Evolutionary conservation across 1,140 invertebrate species (phyloP).

Genomic region (Gerris buenoi): DNA sequence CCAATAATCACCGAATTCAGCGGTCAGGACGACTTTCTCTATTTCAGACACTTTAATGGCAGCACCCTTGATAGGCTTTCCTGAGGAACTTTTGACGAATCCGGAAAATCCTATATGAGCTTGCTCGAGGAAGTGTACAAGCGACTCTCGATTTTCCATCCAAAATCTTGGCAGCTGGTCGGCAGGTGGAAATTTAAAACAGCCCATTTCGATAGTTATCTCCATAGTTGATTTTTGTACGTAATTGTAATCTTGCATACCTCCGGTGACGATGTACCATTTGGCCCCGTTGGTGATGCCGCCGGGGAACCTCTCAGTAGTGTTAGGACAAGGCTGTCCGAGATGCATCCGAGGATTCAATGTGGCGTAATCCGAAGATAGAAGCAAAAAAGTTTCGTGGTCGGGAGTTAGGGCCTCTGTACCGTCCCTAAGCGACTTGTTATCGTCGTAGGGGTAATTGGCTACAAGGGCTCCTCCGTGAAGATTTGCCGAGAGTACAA

Average conservation of each 20-base stretch:
- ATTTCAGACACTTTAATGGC: conserved; percentile 56
- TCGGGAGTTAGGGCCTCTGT: conserved; percentile 46
- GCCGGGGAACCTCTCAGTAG: conserved; percentile 54
- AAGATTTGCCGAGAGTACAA: conserved; percentile 91
- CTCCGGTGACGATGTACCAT: conserved; percentile 22
- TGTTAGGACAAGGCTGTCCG: conserved; percentile 60
- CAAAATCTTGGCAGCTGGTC: conserved; percentile 78
- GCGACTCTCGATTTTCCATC: conserved; percentile 82
- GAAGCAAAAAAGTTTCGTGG: conserved; percentile 81
- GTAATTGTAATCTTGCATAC: conserved; percentile 97
- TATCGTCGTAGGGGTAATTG: conserved; percentile 85
- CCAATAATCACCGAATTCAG: conserved; percentile 80
- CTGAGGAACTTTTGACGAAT: conserved; percentile 61
- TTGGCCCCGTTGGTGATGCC: conserved; percentile 82
- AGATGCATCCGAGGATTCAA: conserved; percentile 75
- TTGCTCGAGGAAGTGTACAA: conserved; percentile 77
- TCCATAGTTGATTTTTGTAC: conserved; percentile 97
- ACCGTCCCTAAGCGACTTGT: neutral
- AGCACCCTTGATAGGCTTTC: conserved; percentile 53
- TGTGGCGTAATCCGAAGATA: conserved; percentile 74
- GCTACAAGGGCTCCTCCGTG: conserved; percentile 88
- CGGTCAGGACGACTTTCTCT: conserved; percentile 50
- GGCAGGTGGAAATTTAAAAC: conserved; percentile 85
- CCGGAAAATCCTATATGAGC: conserved; percentile 79
- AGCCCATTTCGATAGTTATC: conserved; percentile 91